Conservation (phyloP, 1,140 invertebrate species). For the Drosophila sechellia region DNA sequence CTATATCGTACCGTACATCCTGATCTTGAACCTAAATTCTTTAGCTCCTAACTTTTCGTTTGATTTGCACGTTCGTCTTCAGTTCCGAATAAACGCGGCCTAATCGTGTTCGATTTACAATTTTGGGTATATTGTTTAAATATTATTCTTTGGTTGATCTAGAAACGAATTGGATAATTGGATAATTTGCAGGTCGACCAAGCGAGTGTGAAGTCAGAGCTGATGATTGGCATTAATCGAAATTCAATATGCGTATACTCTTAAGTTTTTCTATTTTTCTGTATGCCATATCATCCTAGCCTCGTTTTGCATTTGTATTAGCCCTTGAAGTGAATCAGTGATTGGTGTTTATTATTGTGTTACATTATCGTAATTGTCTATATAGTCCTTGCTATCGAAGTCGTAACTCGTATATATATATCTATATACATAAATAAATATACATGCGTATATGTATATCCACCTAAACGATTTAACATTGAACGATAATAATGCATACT, state of each 20-base stretch:
- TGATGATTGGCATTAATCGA: slow-evolving; percentile 55
- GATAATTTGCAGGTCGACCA: slow-evolving; percentile 33
- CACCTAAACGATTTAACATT: slow-evolving; percentile 67
- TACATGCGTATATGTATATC: slow-evolving; percentile 53
- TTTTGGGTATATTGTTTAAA: slow-evolving; percentile 11
- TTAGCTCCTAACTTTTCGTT: slow-evolving; percentile 46
- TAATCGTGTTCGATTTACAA: slow-evolving; percentile 13
- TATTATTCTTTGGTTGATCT: slow-evolving; percentile 18
- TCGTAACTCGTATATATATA: slow-evolving; percentile 70
- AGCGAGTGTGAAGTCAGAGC: slow-evolving; percentile 33
- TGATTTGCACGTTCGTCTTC: slow-evolving; percentile 52
- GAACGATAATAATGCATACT: slow-evolving; percentile 68
- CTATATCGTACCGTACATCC: slow-evolving; percentile 55
- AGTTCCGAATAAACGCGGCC: slow-evolving; percentile 29
- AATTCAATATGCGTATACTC: slow-evolving; percentile 34
- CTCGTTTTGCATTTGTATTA: slow-evolving; percentile 75
- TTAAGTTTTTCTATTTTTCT: slow-evolving; percentile 57
- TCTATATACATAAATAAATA: slow-evolving; percentile 49
- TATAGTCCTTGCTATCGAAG: slow-evolving; percentile 77
- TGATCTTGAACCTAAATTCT: slow-evolving; percentile 51
- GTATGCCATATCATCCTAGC: slow-evolving; percentile 71
- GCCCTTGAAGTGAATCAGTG: slow-evolving; percentile 78
- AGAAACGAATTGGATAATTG: slow-evolving; percentile 41
- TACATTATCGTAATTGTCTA: slow-evolving; percentile 80
- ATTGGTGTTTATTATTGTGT: slow-evolving; percentile 83